Base-by-base conservation (phyloP, 2,888 invertebrate genomes). In the Apamea anceps region DNA sequence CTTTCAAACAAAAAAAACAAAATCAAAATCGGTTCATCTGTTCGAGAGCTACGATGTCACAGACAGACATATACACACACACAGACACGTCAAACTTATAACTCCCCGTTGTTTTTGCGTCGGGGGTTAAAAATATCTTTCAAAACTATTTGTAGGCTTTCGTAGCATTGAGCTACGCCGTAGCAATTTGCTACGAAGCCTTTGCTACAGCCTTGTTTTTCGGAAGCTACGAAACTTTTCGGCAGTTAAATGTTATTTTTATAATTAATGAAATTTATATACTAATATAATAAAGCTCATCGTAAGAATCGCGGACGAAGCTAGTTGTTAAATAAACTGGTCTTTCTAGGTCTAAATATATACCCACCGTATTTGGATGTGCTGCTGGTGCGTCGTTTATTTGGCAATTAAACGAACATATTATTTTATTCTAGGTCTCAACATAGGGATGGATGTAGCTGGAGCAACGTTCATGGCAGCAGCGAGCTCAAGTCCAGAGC, bases 381-480 rank as follows among this genome's bases (percentile, higher is more conserved):
- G 25, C 42, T 42, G 51, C 28, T 70, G 70, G 32, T 70, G 51
- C 51, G 21, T 28, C 28, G 28, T 51, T 32, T 15, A 32, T 32
- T 70, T 28, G 21, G 25, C 70, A 28, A 32, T 51, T 15, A 70
- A 70, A 15, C 48, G 8, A 48, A 28, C 28, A 21, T 70, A 13
- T 48, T 48, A 13, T 62, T 15, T 66, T 0, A 68, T 86, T 91
- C 15, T 91, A 98, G 98, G 97, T 80, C 91, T 98, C 70, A 95
- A 97, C 74, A 97, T 98, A 96, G 97, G 97, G 13, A 97, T 98
- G 86, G 99, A 99, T 91, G 98, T 99, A 45, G 99, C 99, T 0
- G 99, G 99, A 0, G 99, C 99, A 0, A 99, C 99, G 0, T 98
- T 99, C 91, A 99, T 99, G 99, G 99, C 99, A 0, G 98, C 98